A percentile compares a stretch with the other conserved stretches of the same genome.
Evolutionary conservation across 2,797 vertebrate genomes (phyloP).

Genomic region (Rhabdophis nuchalis): DNA sequence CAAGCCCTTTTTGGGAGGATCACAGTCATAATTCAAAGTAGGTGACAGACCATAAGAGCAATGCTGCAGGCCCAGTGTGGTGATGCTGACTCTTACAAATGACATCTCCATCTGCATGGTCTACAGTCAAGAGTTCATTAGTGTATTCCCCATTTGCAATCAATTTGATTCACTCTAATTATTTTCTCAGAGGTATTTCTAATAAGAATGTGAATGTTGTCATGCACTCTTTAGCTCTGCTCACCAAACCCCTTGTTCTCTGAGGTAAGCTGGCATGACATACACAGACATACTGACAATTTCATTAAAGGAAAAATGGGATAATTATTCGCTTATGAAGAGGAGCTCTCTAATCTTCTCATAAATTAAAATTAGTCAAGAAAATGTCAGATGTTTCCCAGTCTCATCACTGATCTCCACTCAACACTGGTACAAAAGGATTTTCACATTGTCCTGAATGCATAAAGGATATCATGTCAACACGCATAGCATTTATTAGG

Average conservation of each 20-base stretch:
- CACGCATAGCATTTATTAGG: background rate
- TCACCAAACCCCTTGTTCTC: background rate
- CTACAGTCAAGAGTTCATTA: background rate
- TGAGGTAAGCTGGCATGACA: background rate
- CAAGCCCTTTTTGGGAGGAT: background rate
- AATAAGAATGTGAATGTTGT: background rate
- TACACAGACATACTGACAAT: background rate
- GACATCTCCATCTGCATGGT: background rate
- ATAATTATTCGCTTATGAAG: background rate
- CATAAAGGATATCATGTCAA: background rate
- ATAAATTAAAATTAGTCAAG: background rate
- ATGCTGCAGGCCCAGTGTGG: no score
- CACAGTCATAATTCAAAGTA: background rate
- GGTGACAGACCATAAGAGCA: background rate
- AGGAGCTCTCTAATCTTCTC: background rate
- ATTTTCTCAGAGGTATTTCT: background rate
- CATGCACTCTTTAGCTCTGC: background rate
- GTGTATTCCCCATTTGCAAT: background rate
- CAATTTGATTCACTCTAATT: background rate
- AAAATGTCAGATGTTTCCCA: background rate
- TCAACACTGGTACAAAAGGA: background rate
- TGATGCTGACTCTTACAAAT: background rate
- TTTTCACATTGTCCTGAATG: background rate
- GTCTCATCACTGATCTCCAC: background rate
- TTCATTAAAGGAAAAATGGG: background rate